Percentiles rank a stretch among this genome's conserved stretches.
Evolutionary conservation across 1,140 invertebrate species (phyloP).

Genomic region (Lithobius niger): DNA sequence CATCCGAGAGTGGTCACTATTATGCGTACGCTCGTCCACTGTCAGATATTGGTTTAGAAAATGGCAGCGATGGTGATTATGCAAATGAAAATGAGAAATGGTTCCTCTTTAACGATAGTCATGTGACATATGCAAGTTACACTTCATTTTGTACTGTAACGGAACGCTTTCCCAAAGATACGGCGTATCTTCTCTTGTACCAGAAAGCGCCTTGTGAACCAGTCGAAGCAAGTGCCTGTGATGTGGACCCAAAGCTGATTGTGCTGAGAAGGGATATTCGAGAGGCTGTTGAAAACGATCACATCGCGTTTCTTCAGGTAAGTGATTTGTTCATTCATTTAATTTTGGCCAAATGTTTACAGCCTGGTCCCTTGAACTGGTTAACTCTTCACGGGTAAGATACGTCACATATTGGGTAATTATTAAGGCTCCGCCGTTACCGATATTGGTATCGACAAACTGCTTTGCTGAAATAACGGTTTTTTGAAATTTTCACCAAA

Average conservation of each 20-base stretch:
- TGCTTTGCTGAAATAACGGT: too few relatives aligned
- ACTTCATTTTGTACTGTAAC: slow-evolving; percentile 45
- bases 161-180: slow-evolving; percentile 46
- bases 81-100: slow-evolving; percentile 34
- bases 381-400: too few relatives aligned
- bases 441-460: too few relatives aligned
- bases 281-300: slow-evolving; percentile 36
- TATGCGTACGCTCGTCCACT: slow-evolving; percentile 56
- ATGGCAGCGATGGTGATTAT: not conserved
- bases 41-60: slow-evolving; percentile 4
- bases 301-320: slow-evolving; percentile 29
- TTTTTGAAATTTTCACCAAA: too few relatives aligned
- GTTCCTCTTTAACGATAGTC: slow-evolving; percentile 68
- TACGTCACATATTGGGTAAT: too few relatives aligned
- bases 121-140: slow-evolving; percentile 46
- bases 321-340: too few relatives aligned
- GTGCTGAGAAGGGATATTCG: slow-evolving; percentile 33
- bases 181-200: slow-evolving; percentile 72
- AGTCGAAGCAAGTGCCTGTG: slow-evolving; percentile 24
- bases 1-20: slow-evolving; percentile 72
- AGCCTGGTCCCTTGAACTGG: too few relatives aligned
- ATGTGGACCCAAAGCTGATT: slow-evolving; percentile 14
- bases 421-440: too few relatives aligned
- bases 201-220: slow-evolving; percentile 28
- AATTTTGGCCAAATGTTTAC: too few relatives aligned